Evolutionary conservation across 2,113 vertebrate genomes (phyloP).

Genomic region (Pelodiscus sinensis): DNA sequence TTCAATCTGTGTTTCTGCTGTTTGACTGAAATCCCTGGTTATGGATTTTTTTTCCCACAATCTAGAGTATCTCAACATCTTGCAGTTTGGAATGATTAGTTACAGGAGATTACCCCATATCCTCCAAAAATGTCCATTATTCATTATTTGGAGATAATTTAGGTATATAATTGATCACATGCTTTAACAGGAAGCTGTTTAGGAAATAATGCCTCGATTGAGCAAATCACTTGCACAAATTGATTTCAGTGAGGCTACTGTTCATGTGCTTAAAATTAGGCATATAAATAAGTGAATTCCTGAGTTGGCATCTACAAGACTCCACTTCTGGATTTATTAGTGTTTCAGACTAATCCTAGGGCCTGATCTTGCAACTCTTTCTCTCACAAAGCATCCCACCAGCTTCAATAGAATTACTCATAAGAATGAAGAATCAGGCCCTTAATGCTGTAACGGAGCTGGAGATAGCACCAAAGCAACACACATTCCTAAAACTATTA

Average conservation of each 20-base stretch:
- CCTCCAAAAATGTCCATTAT: neutral
- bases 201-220: conserved; percentile 4
- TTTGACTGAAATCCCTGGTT: neutral
- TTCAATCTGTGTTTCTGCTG: neutral
- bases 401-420: neutral
- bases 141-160: conserved; percentile 33
- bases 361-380: neutral
- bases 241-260: neutral
- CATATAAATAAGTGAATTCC: neutral
- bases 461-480: neutral
- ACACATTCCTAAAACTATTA: neutral
- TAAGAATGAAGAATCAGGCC: neutral
- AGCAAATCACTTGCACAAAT: conserved; percentile 3
- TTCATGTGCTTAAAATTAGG: neutral
- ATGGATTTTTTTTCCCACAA: neutral
- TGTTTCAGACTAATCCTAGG: neutral
- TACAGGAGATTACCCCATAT: neutral
- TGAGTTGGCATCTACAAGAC: neutral
- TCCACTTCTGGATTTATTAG: neutral
- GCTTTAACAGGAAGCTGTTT: conserved; percentile 23
- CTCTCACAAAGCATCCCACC: neutral
- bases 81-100: conserved; percentile 22
- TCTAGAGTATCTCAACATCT: neutral
- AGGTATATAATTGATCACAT: conserved; percentile 15
- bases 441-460: neutral